phyloP scores from a whole-genome alignment of 1,140 invertebrate species.

The Drosophila subobscura region DNA sequence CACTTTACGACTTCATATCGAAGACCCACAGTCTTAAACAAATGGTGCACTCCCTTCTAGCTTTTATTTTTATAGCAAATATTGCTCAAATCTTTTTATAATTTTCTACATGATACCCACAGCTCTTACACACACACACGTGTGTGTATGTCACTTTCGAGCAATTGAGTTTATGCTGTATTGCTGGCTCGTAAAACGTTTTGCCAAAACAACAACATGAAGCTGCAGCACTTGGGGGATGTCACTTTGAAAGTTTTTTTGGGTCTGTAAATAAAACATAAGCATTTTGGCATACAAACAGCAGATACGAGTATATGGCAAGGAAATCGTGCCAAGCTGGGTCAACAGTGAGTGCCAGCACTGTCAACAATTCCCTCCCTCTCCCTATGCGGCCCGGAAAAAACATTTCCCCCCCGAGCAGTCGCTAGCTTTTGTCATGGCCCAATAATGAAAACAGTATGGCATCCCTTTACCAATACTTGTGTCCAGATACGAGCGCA shows the following conservation, averaged over 20 bases:
- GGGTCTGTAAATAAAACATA: constrained; percentile 45
- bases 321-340: constrained; percentile 45
- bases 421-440: constrained; percentile 29
- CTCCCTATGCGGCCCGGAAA: constrained; percentile 22
- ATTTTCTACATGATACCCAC: no score
- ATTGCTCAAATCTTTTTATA: no score
- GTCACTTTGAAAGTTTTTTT: constrained; percentile 35
- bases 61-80: no score
- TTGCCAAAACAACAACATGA: constrained; percentile 30
- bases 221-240: constrained; percentile 5
- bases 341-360: constrained; percentile 25
- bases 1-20: no score
- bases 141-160: constrained; percentile 1
- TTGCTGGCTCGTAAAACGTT: constrained; percentile 44
- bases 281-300: constrained; percentile 45
- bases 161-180: constrained; percentile 35
- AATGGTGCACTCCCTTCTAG: no score
- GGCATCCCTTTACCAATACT: constrained; percentile 39
- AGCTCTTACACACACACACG: no score
- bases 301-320: constrained; percentile 13
- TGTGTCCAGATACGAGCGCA: not conserved
- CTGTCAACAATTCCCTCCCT: constrained; percentile 13
- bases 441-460: constrained; percentile 32
- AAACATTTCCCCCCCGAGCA: constrained; percentile 25
- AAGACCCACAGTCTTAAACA: no score